Percentiles rank a stretch among this genome's conserved stretches.
Conservation (phyloP, 2,113 vertebrate genomes). For the Paramormyrops kingsleyae region DNA sequence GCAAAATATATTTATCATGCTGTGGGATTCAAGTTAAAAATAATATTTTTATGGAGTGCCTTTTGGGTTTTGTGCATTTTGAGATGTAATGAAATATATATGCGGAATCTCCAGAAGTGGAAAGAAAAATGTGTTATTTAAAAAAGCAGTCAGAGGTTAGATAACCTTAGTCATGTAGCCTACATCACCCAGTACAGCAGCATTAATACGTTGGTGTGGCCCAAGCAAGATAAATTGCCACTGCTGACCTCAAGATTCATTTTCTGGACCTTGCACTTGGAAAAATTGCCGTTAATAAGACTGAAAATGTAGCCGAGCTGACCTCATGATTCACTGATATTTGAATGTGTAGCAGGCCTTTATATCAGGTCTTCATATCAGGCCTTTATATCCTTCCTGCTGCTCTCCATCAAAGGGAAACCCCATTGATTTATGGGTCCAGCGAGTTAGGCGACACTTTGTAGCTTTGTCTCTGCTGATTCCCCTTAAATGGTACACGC, state of each 20-base stretch:
- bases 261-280: background rate
- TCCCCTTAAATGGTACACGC: background rate
- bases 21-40: conserved; percentile 22
- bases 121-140: conserved; percentile 28
- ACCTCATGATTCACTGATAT: no score
- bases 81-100: conserved; percentile 23
- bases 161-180: background rate
- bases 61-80: conserved; percentile 36
- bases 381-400: background rate
- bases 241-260: background rate
- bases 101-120: conserved; percentile 23
- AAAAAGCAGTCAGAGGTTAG: conserved; percentile 32
- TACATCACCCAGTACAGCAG: background rate
- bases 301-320: background rate
- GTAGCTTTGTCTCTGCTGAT: background rate
- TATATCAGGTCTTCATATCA: background rate
- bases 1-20: conserved; percentile 22
- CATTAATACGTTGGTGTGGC: background rate
- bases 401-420: background rate
- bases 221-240: background rate
- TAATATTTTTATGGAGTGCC: conserved; percentile 26
- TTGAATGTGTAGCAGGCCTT: no score
- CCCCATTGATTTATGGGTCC: background rate
- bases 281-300: background rate
- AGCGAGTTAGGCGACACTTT: background rate